These are phyloP conservation scores for Pangasius macronema DNA, from an alignment of 2,797 vertebrate species.

Conservation along the genomic window DNA sequence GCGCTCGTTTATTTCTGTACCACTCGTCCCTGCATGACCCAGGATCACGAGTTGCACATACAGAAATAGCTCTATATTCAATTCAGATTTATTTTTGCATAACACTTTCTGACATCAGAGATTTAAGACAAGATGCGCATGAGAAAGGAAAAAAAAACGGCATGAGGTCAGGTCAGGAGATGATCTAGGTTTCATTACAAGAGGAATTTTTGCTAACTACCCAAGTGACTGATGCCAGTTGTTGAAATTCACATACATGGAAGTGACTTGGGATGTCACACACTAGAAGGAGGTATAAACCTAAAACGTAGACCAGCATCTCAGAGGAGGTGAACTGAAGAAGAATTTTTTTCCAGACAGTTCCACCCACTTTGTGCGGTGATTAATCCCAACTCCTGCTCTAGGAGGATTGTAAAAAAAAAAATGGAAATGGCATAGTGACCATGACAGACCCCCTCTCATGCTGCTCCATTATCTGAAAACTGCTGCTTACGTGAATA, in stretches of 20 bases:
- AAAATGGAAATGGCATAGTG: neutral
- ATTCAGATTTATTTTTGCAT: neutral
- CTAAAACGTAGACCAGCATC: neutral
- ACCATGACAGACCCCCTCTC: neutral
- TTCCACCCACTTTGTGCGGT: neutral
- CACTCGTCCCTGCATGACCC: neutral
- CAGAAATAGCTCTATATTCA: neutral
- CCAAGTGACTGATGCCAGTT: neutral
- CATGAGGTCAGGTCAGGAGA: neutral
- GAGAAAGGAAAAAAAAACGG: neutral
- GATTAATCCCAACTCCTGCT: neutral
- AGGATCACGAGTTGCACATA: neutral
- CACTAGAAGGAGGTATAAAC: neutral
- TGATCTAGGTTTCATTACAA: neutral
- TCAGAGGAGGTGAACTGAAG: neutral
- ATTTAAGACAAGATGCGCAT: neutral
- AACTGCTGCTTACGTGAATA: neutral
- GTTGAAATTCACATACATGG: neutral
- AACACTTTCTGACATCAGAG: neutral
- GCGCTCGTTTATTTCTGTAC: slow-evolving; percentile 53
- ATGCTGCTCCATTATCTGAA: neutral
- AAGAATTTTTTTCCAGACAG: too few species aligned
- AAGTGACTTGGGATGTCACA: neutral
- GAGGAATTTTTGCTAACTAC: too few species aligned
- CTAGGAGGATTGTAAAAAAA: neutral